Base-by-base conservation (phyloP, 1,140 invertebrate species). In the Lamellibrachia luymesi region DNA sequence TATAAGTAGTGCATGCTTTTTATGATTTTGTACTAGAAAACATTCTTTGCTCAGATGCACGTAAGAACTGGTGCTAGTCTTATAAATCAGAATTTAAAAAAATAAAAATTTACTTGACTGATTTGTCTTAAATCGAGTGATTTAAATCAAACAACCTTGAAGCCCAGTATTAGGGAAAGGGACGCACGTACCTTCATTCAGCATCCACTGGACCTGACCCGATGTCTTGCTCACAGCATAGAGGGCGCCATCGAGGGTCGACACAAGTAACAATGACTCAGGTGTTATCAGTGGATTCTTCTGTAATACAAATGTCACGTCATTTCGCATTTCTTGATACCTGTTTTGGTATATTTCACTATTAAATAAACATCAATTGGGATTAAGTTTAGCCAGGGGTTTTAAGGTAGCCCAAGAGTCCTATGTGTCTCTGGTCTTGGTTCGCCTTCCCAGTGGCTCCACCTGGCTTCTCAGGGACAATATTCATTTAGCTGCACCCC, bases 221-320 rank as follows among this genome's bases (percentile, higher is more conserved):
- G 98, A 97, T 94, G 97, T 96, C 94, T 98, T 97, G 95, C 98
- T 98, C 51, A 99, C 97, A 51, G 98, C 98, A 94, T 98, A 97
- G 94, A 99, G 97, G 92, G 97, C 97, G 92, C 99, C 99, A 96
- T 98, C 98, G 92, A 99, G 97, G 6, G 98, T 99, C 25, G 98
- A 98, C 95, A 99, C 97, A 93, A 99, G 97, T 92, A 99, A 96
- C 51, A 96, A 92, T 10, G 94, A 92, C 52, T 96, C 95, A 92
- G 49, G 50, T 22, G 92, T 90, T 27, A 93, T 50, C 64, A 93
- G 90, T n/a, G 92, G 89, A 50, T 93, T 93, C 56, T 25, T 80
- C 64, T 80, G 64, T 22, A 80, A 80, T 80, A 80, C 64, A 10
- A 80, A 80, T 80, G 17, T 80, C 13, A 80, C 25, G 64, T 17